A percentile compares a stretch with the other conserved stretches of the same genome.
These are phyloP conservation scores for Diprion similis DNA, from an alignment of 1,140 invertebrate genomes.

Conservation along the genomic window DNA sequence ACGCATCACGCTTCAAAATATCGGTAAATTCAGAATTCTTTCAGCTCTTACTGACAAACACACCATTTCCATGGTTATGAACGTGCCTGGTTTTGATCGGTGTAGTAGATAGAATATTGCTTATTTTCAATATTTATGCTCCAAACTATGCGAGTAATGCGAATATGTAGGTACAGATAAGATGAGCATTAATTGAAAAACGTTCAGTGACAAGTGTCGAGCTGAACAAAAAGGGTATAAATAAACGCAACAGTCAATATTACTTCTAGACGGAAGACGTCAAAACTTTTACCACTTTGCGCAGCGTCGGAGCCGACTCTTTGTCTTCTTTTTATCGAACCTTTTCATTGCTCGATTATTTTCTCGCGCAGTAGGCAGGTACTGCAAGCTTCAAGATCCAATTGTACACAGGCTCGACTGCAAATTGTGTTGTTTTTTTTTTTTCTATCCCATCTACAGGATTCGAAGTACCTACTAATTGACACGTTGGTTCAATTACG, in stretches of 20 bases:
- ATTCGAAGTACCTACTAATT: not conserved
- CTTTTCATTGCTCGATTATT: not conserved
- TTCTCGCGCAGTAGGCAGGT: not conserved
- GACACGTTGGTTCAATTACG: not conserved
- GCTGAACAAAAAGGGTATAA: no score
- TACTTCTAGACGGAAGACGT: not conserved
- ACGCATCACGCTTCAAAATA: no score
- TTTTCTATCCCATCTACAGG: not conserved
- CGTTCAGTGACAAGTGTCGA: no score
- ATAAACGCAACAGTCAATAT: not conserved
- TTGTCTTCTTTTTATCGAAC: slow-evolving; percentile 6
- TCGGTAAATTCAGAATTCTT: no score
- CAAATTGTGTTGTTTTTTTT: not conserved
- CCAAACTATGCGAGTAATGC: no score
- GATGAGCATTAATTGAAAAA: no score
- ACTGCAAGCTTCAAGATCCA: not conserved
- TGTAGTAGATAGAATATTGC: no score
- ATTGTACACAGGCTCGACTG: not conserved
- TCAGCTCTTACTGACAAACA: no score
- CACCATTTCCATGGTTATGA: no score
- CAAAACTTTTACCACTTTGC: not conserved
- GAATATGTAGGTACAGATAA: no score
- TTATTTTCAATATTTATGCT: no score
- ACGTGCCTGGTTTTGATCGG: no score
- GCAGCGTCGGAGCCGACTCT: not conserved